These are phyloP conservation scores for Drosophila conformis DNA, from an alignment of 2,888 invertebrate genomes.

Conservation along the genomic window DNA sequence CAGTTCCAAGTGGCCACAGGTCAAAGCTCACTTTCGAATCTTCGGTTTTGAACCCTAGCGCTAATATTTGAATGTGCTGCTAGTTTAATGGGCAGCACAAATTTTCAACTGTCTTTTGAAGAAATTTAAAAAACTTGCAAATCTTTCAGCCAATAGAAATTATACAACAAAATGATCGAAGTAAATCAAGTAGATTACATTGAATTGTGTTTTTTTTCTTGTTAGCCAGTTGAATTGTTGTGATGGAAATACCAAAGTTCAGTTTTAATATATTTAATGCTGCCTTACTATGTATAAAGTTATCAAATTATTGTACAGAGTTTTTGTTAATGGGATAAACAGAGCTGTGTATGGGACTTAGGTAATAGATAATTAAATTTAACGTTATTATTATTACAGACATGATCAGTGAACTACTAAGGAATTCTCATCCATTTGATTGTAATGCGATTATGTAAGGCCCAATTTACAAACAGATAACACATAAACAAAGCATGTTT, in stretches of 20 bases:
- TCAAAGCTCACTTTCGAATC: conserved; percentile 9
- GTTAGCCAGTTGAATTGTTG: not conserved
- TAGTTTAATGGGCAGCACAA: conserved; percentile 54
- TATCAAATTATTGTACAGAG: not conserved
- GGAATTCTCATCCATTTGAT: not conserved
- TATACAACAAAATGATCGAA: not conserved
- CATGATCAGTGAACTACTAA: not conserved
- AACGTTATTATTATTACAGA: not conserved
- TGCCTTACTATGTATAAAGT: not conserved
- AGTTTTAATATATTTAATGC: not conserved
- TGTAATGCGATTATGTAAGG: not conserved
- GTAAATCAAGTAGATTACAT: conserved; percentile 13
- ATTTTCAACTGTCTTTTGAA: conserved; percentile 39
- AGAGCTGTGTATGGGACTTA: not conserved
- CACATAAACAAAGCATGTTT: not conserved
- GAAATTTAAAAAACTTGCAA: conserved; percentile 12
- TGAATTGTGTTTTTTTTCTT: conserved; percentile 5
- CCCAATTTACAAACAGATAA: not conserved
- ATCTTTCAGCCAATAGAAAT: conserved; percentile 4
- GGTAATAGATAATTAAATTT: not conserved
- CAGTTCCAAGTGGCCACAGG: not conserved
- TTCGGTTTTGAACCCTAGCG: conserved; percentile 51
- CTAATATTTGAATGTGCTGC: conserved; percentile 75
- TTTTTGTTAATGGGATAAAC: not conserved
- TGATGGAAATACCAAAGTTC: not conserved